Evolutionary conservation across 2,113 vertebrate species (phyloP).

Genomic region (Silurus glanis): DNA sequence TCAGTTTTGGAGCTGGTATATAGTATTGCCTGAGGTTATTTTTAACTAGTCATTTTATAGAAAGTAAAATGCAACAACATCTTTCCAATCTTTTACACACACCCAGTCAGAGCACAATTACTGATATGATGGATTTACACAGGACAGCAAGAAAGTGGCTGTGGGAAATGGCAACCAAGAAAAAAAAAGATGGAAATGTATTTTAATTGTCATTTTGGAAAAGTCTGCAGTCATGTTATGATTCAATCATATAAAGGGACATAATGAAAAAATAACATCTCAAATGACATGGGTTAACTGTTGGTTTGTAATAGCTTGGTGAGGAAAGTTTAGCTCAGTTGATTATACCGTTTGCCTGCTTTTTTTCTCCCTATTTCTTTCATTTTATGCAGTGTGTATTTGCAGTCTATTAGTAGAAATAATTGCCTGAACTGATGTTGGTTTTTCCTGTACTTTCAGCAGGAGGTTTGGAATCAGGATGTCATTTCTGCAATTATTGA

Average conservation of each 20-base stretch:
- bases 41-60: not conserved
- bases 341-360: no score
- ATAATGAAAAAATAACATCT: not conserved
- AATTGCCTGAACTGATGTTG: not conserved
- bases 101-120: not conserved
- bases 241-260: not conserved
- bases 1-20: not conserved
- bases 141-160: not conserved
- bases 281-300: not conserved
- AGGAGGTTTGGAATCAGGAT: not conserved
- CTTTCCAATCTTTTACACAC: not conserved
- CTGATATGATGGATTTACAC: not conserved
- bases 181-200: not conserved
- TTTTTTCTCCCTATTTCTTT: not conserved
- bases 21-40: not conserved
- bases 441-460: slow-evolving; percentile 18
- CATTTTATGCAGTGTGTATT: not conserved
- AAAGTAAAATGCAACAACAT: not conserved
- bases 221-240: no score
- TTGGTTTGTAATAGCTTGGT: not conserved
- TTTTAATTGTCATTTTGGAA: not conserved
- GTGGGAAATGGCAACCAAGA: not conserved
- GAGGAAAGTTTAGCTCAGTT: not conserved
- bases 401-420: not conserved
- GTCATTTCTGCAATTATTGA: slow-evolving; percentile 23